Evolutionary conservation across 2,888 invertebrate genomes (phyloP), one percentile per base, ranked within the genome.

Genomic region (Orthosia gothica): DNA sequence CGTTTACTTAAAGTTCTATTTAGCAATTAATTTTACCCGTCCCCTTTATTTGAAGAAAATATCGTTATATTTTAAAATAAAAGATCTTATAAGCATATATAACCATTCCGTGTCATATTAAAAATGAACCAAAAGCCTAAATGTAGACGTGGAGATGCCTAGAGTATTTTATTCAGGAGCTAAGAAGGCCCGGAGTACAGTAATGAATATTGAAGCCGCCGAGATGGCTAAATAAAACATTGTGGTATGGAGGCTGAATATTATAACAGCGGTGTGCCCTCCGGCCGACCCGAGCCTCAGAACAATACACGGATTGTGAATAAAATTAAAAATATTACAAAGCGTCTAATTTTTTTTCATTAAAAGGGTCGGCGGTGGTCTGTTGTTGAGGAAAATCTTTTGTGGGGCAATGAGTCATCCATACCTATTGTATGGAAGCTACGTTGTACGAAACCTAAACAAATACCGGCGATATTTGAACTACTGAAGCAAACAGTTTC

Each of bases 171-270:
- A 92, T 91, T 90, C 88, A 90, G 84, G 82, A 87, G 89, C 86
- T 89, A 89, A 88, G 89, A 85, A 87, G 84, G 84, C 87, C 79
- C 72, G 83, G 88, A 89, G 87, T 85, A 87, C 89, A 86, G 85
- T 90, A 89, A 93, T 94, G 93, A 94, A 94, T 93, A 93, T 93
- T 93, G 90, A 92, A 93, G 88, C 86, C 82, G 79, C 83, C 83
- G 89, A 88, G 87, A 88, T 90, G 90, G 84, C 91, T 94, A 93
- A 94, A 95, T 93, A 94, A 94, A 93, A 93, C 92, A 93, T 92
- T 89, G 90, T 88, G 91, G 26, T 85, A 87, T 87, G 87, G 84
- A 86, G 86, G 84, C 82, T 91, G 93, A 93, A 94, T 94, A 93
- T 92, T 92, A 92, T 91, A 94, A 85, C 85, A 90, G 89, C 87